phyloP scores from a whole-genome alignment of 2,888 invertebrate species.

The Campoplex capitator region DNA sequence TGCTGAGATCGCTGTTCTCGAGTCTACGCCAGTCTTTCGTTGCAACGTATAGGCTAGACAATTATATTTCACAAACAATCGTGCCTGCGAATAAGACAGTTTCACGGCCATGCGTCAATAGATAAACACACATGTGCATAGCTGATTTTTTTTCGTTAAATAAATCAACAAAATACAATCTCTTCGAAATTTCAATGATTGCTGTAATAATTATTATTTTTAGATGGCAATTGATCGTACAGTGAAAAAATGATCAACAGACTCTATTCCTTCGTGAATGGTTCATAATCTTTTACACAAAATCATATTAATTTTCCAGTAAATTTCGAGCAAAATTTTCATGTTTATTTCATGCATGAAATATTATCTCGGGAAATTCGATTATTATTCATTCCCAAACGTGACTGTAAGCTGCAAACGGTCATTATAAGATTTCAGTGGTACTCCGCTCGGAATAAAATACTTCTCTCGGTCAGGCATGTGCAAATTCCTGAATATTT shows the following conservation, averaged over 20 bases:
- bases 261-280: no score
- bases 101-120: background rate
- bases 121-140: background rate
- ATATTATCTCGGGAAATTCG: background rate
- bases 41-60: background rate
- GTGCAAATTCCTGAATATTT: background rate
- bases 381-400: background rate
- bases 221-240: no score
- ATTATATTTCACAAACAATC: slow-evolving; percentile 32
- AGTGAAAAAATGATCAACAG: no score
- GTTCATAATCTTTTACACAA: background rate
- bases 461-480: background rate
- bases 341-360: background rate
- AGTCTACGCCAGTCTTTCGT: slow-evolving; percentile 12
- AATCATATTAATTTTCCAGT: background rate
- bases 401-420: background rate
- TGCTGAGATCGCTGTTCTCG: slow-evolving; percentile 33
- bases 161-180: no score
- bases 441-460: background rate
- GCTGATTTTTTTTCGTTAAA: no score
- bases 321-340: background rate
- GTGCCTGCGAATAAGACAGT: background rate
- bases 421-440: background rate
- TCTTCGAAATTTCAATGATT: no score
- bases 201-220: no score